A percentile compares a stretch with the other conserved stretches of the same genome.
Evolutionary conservation across 2,888 invertebrate species (phyloP).

Genomic region (Rapana venosa): DNA sequence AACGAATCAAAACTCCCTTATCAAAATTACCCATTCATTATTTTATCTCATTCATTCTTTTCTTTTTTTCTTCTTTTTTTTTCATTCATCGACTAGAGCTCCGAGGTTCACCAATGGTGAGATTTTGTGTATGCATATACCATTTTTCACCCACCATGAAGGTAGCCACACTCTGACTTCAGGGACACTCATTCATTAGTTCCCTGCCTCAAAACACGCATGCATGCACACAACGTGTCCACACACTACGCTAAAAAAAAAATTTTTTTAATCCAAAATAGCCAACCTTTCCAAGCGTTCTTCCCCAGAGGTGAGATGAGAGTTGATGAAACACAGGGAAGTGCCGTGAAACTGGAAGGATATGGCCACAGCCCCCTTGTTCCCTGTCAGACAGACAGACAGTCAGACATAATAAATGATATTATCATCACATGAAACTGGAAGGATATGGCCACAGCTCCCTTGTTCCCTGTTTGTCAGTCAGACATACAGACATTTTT

Average conservation of each 20-base stretch:
- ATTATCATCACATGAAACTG: slow-evolving; percentile 63
- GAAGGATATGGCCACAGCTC: slow-evolving; percentile 76
- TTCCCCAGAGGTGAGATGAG: slow-evolving; percentile 76
- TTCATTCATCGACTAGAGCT: no score
- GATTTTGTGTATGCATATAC: no score
- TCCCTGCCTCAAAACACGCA: no score
- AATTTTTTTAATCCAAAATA: background rate
- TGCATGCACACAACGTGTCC: background rate
- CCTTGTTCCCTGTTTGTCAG: slow-evolving; percentile 60
- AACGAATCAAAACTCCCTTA: no score
- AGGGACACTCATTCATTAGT: no score
- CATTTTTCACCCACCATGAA: no score
- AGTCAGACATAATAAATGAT: no score
- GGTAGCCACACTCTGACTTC: no score
- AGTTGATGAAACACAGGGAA: slow-evolving; percentile 76
- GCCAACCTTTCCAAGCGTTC: slow-evolving; percentile 73
- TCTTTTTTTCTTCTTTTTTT: no score
- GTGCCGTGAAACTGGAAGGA: slow-evolving; percentile 76
- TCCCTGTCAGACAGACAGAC: background rate
- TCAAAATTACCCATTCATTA: no score
- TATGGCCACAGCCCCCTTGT: slow-evolving; percentile 76
- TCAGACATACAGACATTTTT: background rate
- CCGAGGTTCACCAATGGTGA: no score
- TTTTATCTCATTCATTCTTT: no score
- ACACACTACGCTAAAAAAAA: background rate